A percentile compares a stretch with the other conserved stretches of the same genome.
Evolutionary conservation across 2,888 invertebrate genomes (phyloP).

Genomic region (Colletes collaris): DNA sequence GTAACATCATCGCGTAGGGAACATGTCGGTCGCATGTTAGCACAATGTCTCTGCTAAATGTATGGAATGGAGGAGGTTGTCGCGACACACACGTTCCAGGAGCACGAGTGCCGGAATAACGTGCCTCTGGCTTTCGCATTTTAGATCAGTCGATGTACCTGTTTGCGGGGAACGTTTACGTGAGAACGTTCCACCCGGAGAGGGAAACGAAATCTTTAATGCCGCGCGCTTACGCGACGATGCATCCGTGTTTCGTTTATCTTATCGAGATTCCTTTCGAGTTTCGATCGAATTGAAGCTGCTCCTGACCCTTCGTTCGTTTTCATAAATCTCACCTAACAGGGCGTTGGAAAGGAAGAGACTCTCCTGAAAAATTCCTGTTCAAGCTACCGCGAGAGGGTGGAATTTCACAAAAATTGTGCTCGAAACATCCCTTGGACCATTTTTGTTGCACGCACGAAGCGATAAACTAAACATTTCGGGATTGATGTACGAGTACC

Average conservation of each 20-base stretch:
- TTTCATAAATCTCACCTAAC: too few species aligned
- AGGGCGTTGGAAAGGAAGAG: too few species aligned
- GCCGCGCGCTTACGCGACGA: conserved; percentile 5
- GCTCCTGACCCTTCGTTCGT: background rate
- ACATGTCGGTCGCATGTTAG: conserved; percentile 54
- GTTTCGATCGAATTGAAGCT: background rate
- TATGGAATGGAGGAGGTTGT: conserved; percentile 66
- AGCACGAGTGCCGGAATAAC: conserved; percentile 43
- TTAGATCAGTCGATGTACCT: conserved; percentile 55
- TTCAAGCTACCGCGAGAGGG: too few species aligned
- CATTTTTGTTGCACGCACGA: conserved; percentile 19
- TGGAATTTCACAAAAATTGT: too few species aligned
- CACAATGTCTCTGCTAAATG: conserved; percentile 57
- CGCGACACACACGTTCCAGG: conserved; percentile 60
- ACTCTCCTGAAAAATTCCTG: too few species aligned
- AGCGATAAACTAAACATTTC: conserved; percentile 25
- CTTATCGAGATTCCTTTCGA: conserved; percentile 9
- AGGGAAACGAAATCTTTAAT: conserved; percentile 33
- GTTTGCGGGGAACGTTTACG: conserved; percentile 11
- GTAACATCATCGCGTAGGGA: conserved; percentile 54
- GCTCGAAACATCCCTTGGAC: conserved; percentile 15
- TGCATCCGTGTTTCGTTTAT: conserved; percentile 29
- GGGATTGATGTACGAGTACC: conserved; percentile 12
- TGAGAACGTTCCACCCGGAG: background rate
- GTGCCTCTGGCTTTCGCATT: conserved; percentile 49